Base-by-base conservation (phyloP, 1,140 invertebrate genomes). In the Drosophila tristis region DNA sequence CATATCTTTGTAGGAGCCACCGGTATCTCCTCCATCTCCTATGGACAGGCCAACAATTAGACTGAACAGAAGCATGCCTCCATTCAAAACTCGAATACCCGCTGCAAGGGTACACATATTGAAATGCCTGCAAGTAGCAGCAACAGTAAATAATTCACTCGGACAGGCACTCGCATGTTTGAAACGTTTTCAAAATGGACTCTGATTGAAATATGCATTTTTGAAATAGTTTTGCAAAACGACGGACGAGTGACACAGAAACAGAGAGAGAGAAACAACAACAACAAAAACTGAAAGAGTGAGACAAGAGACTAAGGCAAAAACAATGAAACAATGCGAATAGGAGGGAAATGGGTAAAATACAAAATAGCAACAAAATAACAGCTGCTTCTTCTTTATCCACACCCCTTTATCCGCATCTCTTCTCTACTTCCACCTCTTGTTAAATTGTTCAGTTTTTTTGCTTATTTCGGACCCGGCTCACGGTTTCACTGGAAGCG, bases 401-500 rank as follows among this genome's bases (percentile, higher is more conserved):
- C 23, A 50, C 13, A 20, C 20, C 20, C 20, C 20, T 13, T 29
- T 6, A 26, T 50, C 13, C 23, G 15, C 26, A 29, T 8, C 49
- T n/a, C 13, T 5, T 6, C 15, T 15, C 15, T 26, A 29, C 23
- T 29, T 50, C 26, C 4, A 54, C 51, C 71, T 74, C 71, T 55
- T 74, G 54, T 48, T 57, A 57, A 23, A 50, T 54, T 70, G 70
- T 11, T 42, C 16, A 26, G 49, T 35, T 25, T 29, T 29, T 74
- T 79, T 78, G 61, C 58, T 76, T 53, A 45, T 63, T 48, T 79
- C 50, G 67, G 73, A 70, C 82, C 70, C 81, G 62, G 53, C 75
- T 82, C 50, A 89, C 84, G 77, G 78, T 87, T 87, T 87, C 82
- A 87, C 82, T 87, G 62, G 84, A 79, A 74, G 75, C 84, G 84